phyloP scores from a whole-genome alignment of 2,113 vertebrate genomes.

The Rhinopomastus cyanomelas region DNA sequence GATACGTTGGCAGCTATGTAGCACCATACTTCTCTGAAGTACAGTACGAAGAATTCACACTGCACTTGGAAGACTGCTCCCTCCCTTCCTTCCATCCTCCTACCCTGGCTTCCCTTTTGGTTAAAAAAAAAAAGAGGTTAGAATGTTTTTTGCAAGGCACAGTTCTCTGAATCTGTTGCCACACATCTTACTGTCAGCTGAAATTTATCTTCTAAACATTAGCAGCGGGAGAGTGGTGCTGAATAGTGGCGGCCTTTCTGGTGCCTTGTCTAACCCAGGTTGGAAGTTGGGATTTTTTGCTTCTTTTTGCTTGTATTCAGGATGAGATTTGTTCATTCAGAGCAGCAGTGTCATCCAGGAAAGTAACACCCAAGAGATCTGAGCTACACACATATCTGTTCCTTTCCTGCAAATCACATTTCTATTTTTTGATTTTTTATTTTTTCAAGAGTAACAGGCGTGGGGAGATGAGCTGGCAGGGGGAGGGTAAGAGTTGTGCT shows the following conservation, averaged over 20 bases:
- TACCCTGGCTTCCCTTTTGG: not conserved
- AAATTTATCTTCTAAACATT: not conserved
- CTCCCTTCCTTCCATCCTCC: not conserved
- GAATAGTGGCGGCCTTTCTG: not conserved
- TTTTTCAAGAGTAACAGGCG: not conserved
- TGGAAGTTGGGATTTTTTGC: not conserved
- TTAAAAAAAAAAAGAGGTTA: not conserved
- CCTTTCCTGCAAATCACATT: not conserved
- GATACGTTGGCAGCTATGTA: not conserved
- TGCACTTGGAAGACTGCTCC: not conserved
- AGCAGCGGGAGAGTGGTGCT: not conserved
- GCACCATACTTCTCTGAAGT: not conserved
- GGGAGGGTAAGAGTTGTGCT: not conserved
- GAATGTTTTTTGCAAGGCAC: not conserved
- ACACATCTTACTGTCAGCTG: not conserved
- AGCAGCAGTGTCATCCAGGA: not conserved
- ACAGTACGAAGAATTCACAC: not conserved
- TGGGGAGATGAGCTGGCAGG: not conserved
- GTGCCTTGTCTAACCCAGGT: not conserved
- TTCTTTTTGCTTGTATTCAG: not conserved
- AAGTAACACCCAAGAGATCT: not conserved
- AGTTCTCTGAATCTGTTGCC: not conserved
- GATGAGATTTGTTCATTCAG: not conserved
- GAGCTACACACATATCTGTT: not conserved
- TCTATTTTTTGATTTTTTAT: not conserved